Evolutionary conservation across 2,888 invertebrate species (phyloP).

Genomic region (Erpobdella octoculata): DNA sequence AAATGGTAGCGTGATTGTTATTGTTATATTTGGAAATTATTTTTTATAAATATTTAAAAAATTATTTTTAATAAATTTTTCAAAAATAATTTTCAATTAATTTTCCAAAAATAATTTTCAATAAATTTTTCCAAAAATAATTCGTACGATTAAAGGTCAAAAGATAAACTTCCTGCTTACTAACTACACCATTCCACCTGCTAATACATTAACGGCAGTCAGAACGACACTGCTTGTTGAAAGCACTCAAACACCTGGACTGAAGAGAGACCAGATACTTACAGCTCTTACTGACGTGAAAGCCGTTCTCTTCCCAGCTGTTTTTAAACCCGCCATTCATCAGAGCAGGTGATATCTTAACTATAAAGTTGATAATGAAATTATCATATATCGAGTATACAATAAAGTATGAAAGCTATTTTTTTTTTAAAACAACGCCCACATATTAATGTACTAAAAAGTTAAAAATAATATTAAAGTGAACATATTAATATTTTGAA

Average conservation of each 20-base stretch:
- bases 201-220: neutral
- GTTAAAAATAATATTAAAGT: too few species aligned
- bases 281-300: conserved; percentile 35
- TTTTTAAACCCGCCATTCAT: neutral
- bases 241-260: neutral
- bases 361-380: neutral
- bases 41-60: neutral
- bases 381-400: too few species aligned
- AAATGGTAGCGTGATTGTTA: neutral
- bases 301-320: conserved; percentile 17
- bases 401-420: neutral
- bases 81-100: neutral
- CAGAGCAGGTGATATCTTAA: conserved; percentile 21
- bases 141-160: neutral
- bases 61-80: neutral
- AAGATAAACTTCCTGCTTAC: conserved; percentile 4
- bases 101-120: neutral
- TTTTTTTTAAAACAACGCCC: too few species aligned
- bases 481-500: too few species aligned
- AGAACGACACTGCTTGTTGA: conserved; percentile 7
- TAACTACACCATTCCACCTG: conserved; percentile 12
- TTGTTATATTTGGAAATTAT: neutral
- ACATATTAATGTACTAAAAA: too few species aligned
- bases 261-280: conserved; percentile 34
- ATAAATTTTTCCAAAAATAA: neutral